Percentiles rank a stretch among this genome's conserved stretches.
Conservation (phyloP, 2,888 invertebrate species). For the Oxystoma pomonae region DNA sequence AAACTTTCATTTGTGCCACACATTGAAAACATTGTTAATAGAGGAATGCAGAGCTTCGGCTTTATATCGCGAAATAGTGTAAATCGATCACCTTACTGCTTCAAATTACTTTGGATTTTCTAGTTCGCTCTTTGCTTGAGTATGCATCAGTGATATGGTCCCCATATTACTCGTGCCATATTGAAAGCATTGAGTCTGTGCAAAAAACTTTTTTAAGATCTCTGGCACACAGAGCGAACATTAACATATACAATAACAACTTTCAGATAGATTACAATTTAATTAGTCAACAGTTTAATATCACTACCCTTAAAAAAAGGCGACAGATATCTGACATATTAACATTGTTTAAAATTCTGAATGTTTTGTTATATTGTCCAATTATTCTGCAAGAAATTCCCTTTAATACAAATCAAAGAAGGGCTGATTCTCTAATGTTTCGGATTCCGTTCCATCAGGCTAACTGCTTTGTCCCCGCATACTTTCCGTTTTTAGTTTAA, state of each 20-base stretch:
- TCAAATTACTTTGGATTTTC: neutral
- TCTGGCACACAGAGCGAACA: neutral
- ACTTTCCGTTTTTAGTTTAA: too few species aligned
- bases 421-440: neutral
- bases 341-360: neutral
- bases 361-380: neutral
- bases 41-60: neutral
- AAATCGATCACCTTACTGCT: neutral
- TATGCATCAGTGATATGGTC: neutral
- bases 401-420: neutral
- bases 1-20: neutral
- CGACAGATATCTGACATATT: neutral
- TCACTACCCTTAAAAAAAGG: neutral
- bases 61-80: neutral
- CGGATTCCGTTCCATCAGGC: neutral
- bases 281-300: neutral
- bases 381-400: neutral
- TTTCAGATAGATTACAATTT: neutral
- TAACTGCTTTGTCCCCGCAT: too few species aligned
- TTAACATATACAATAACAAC: neutral
- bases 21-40: neutral
- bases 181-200: neutral
- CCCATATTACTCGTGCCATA: neutral
- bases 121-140: neutral
- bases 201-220: neutral